Evolutionary conservation across 2,888 invertebrate genomes (phyloP), one percentile per base, ranked within the genome.

Genomic region (Drosophila pseudotalamancana): DNA sequence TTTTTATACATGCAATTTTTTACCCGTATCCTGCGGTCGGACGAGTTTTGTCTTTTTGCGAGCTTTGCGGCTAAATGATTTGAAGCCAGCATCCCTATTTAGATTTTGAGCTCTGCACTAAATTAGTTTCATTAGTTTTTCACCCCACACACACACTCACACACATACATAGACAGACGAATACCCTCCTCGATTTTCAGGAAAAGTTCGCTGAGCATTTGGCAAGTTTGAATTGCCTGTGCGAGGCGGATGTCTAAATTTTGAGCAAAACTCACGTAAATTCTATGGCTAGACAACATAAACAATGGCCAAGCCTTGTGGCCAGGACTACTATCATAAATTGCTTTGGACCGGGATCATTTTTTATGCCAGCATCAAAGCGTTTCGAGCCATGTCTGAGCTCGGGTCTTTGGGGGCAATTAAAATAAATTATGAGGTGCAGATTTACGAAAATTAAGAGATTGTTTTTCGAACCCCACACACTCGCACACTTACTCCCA

Each of bases 401-500:
- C 75, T 50, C 39, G 65, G 69, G 75, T 80, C 74, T 76, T 85
- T 69, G 65, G 60, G 49, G 83, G 88, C 90, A 90, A 89, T 89
- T 89, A 89, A 89, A 89, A 89, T 90, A 89, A 89, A 89, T 89
- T 89, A 89, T 90, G 88, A 89, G 87, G 89, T 89, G 90, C 88
- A 89, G 87, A 88, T 88, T 87, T 84, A 79, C 78, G 84, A 82
- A 89, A 89, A 89, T 89, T 88, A 87, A 82, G 80, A 77, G 77
- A 83, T 84, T 87, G 77, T 86, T 83, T 86, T 80, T 71, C 66
- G 61, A 45, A 42, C 60, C 37, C 48, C 31, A 50, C 32, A 29
- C 18, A 46, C 4, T 25, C 23, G 27, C 8, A 48, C 16, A 29
- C 18, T 39, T 14, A 43, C 11, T 25, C 37, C 42, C 18, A 54